Evolutionary conservation across 2,888 invertebrate genomes (phyloP).

Genomic region (Calliopum simillimum): DNA sequence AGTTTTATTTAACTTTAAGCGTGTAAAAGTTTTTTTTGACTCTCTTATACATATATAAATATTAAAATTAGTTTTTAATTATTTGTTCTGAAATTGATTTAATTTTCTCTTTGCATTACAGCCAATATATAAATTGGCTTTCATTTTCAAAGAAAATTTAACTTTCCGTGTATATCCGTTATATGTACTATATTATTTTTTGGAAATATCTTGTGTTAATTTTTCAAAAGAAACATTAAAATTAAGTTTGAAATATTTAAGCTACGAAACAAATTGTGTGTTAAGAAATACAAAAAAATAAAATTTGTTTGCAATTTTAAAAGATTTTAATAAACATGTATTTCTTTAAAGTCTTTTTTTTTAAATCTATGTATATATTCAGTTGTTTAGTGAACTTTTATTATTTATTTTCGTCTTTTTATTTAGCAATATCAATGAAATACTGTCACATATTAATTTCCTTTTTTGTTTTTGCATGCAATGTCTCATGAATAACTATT

Average conservation of each 20-base stretch:
- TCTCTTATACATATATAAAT: too few relatives aligned
- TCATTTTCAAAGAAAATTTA: too few relatives aligned
- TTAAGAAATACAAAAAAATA: conserved; percentile 14
- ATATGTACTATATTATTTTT: too few relatives aligned
- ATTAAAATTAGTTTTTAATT: too few relatives aligned
- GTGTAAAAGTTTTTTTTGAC: too few relatives aligned
- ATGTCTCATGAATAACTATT: too few relatives aligned
- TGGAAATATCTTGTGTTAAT: too few relatives aligned
- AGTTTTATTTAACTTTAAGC: too few relatives aligned
- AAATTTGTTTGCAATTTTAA: not conserved
- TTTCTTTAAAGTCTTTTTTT: conserved; percentile 13
- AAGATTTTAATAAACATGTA: conserved; percentile 23
- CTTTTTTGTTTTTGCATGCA: conserved; percentile 19
- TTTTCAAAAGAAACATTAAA: not conserved
- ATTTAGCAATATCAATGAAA: conserved; percentile 9
- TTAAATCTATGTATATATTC: not conserved
- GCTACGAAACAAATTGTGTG: conserved; percentile 33
- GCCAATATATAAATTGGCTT: too few relatives aligned
- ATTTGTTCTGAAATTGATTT: too few relatives aligned
- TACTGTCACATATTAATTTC: conserved; percentile 12
- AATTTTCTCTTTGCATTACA: too few relatives aligned
- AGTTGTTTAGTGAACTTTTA: conserved; percentile 30
- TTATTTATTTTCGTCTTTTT: conserved; percentile 26
- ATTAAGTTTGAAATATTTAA: conserved; percentile 20
- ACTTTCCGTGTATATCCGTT: too few relatives aligned